phyloP scores from a whole-genome alignment of 2,113 vertebrate species.

The Perca flavescens region DNA sequence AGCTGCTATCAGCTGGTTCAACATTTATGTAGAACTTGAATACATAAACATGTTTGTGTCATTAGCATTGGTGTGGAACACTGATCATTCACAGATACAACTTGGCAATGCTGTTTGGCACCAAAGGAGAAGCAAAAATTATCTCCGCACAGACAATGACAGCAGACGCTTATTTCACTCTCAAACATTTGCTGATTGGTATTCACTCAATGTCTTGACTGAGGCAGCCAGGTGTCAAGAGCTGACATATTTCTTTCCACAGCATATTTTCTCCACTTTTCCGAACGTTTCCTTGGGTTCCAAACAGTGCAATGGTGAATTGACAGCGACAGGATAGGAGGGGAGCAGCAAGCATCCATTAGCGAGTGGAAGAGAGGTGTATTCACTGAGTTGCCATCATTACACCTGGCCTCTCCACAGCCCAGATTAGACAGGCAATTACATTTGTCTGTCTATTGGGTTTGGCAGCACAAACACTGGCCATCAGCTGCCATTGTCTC shows the following conservation, averaged over 20 bases:
- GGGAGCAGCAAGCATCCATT: constrained; percentile 57
- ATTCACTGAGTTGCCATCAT: constrained; percentile 64
- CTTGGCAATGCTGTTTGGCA: constrained; percentile 35
- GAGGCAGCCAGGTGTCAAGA: constrained; percentile 57
- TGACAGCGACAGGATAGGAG: constrained; percentile 52
- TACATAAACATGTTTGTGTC: constrained; percentile 17
- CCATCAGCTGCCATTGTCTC: constrained; percentile 71
- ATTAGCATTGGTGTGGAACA: constrained; percentile 32
- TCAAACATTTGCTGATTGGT: constrained; percentile 46
- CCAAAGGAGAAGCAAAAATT: constrained; percentile 15
- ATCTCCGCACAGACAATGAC: constrained; percentile 35
- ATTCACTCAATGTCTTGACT: constrained; percentile 55
- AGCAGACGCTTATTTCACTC: constrained; percentile 44
- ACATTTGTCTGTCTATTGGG: constrained; percentile 61
- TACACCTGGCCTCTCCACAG: constrained; percentile 68
- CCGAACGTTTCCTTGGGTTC: constrained; percentile 39
- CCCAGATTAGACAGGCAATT: constrained; percentile 69
- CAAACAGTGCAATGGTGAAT: constrained; percentile 43
- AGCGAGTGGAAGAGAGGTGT: constrained; percentile 49
- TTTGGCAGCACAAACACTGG: constrained; percentile 59
- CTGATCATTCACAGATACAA: constrained; percentile 25
- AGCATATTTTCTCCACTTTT: constrained; percentile 48
- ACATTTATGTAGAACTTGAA: neutral
- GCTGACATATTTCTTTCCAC: constrained; percentile 59
- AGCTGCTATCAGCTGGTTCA: neutral